Evolutionary conservation across 37 sponge, comb jelly and placozoan species (phyloP), one percentile per base, ranked within the genome.

Genomic region (Spongia lamella): DNA sequence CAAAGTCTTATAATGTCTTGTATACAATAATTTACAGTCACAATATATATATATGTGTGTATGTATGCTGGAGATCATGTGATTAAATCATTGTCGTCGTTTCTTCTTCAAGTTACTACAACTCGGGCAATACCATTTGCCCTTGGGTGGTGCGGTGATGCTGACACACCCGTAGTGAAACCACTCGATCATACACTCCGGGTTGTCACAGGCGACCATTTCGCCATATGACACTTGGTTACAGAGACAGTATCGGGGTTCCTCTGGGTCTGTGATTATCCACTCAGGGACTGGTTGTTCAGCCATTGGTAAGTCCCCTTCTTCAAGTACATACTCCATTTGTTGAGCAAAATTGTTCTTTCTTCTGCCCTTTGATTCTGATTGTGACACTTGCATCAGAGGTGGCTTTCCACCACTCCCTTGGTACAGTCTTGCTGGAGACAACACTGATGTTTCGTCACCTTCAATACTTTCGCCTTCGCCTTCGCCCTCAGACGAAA

Each of bases 171-270:
- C 93, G 72, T 98, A 98, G 50, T 98, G 99, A 67, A 98, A 98
- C 99, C 99, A 98, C 54, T 98, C 99, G 3, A 92, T 94, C 1
- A 86, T 74, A 78, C 99, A 98, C 77, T 89, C 87, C 19, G 85
- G 60, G 68, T 94, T 98, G 66, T 98, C 99, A 95, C 99, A 98
- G 11, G 88, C 96, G 36, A 98, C 96, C 99, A 98, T 98, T 56
- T 98, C 99, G 50, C 99, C 99, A 67, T 95, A 98, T 11, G 96
- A 95, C 34, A 94, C 95, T 86, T 97, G 98, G 58, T 96, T 96
- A 63, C 98, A 97, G 24, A 94, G 79, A 64, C 98, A 97, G 75
- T 97, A 97, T 51, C 93, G 53, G 6, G 95, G 95, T 70, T 97
- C 98, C 65, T 97, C 89, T 35, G 98, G 98, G 63, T 97, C 98